Percentiles rank a stretch among this genome's conserved stretches.
Conservation (phyloP, 2,113 vertebrate species). For the Bambusicola thoracicus region DNA sequence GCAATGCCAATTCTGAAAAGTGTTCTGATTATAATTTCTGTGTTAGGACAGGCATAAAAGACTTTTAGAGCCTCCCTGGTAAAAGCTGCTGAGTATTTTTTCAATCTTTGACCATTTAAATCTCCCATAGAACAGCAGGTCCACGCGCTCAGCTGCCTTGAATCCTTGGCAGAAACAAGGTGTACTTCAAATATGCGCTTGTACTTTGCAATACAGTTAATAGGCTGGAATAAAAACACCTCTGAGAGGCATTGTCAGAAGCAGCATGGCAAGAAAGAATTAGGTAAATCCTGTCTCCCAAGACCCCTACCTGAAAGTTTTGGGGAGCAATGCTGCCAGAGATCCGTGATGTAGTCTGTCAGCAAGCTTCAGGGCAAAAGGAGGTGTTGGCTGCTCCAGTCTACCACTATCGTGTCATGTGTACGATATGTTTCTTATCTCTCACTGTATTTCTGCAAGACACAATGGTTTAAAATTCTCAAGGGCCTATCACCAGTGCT, state of each 20-base stretch:
- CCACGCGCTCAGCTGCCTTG: not conserved
- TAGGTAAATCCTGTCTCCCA: not conserved
- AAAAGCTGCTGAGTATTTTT: conserved; percentile 17
- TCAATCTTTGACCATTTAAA: not conserved
- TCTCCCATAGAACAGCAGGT: not conserved
- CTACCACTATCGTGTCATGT: too few relatives aligned
- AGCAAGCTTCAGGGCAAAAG: not conserved
- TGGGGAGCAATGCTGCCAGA: not conserved
- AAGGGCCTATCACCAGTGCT: not conserved
- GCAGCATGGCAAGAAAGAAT: not conserved
- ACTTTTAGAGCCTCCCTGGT: conserved; percentile 1
- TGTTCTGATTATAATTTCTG: conserved; percentile 43
- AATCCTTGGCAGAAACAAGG: conserved; percentile 23
- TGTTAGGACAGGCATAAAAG: conserved; percentile 47
- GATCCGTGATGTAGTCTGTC: not conserved
- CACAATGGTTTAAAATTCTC: not conserved
- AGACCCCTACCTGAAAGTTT: not conserved
- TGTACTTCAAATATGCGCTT: not conserved
- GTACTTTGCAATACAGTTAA: not conserved
- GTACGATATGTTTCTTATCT: not conserved
- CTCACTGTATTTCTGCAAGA: not conserved
- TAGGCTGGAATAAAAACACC: not conserved
- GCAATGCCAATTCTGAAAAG: conserved; percentile 41
- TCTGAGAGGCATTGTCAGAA: not conserved
- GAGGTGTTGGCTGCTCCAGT: not conserved